Conservation (phyloP, 1,140 invertebrate species). For the Drosophila nebulosa region DNA sequence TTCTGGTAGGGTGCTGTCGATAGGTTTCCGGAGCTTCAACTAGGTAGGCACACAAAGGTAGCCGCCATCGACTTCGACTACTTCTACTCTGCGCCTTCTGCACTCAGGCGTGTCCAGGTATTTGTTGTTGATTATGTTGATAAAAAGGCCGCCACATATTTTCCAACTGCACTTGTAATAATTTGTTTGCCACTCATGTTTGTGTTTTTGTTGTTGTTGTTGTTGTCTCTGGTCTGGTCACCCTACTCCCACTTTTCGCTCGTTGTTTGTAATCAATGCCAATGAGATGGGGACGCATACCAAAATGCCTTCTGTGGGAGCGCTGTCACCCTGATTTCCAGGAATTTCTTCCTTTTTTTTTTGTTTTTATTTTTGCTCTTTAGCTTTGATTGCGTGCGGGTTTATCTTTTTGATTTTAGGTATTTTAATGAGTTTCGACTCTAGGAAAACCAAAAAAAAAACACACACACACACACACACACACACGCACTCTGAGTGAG, state of each 20-base stretch:
- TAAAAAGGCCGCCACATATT: constrained; percentile 73
- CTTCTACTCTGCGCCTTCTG: constrained; percentile 12
- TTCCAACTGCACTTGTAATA: constrained; percentile 74
- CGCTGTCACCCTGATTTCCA: constrained; percentile 58
- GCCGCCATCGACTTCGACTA: constrained; percentile 20
- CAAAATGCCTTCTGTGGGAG: constrained; percentile 61
- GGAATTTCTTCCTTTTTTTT: constrained; percentile 36
- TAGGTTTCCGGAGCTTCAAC: constrained; percentile 27
- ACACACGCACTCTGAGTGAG: background rate
- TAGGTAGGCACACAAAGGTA: constrained; percentile 47
- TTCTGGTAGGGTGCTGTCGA: constrained; percentile 49
- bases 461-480: background rate
- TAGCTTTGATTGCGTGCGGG: constrained; percentile 48
- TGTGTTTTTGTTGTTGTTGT: background rate
- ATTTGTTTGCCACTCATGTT: constrained; percentile 75
- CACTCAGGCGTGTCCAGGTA: constrained; percentile 77
- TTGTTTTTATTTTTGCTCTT: background rate
- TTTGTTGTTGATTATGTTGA: constrained; percentile 77
- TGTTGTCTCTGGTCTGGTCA: background rate
- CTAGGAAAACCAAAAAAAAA: constrained; percentile 10
- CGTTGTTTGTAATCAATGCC: constrained; percentile 71
- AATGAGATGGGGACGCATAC: constrained; percentile 47
- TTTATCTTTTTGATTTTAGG: constrained; percentile 73
- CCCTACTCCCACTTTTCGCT: constrained; percentile 3
- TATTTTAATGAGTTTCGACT: constrained; percentile 70